phyloP scores from a whole-genome alignment of 2,797 vertebrate genomes.

The Arnoldichthys spilopterus region DNA sequence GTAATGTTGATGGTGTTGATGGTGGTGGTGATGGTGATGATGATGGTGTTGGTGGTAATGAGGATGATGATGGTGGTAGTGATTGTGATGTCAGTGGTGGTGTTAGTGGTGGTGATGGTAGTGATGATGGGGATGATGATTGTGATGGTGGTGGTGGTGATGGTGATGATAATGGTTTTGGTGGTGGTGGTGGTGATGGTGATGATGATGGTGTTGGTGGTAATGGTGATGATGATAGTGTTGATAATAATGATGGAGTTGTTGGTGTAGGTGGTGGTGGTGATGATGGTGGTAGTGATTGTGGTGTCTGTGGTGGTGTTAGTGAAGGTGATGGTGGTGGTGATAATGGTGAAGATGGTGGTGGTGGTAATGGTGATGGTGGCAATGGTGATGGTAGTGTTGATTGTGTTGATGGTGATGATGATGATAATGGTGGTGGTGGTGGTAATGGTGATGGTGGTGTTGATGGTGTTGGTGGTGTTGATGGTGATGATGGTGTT shows the following conservation, averaged over 20 bases:
- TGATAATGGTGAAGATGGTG: neutral
- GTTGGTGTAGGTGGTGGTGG: neutral
- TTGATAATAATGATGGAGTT: neutral
- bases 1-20: neutral
- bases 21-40: neutral
- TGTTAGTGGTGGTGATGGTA: neutral
- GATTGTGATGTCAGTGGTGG: neutral
- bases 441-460: neutral
- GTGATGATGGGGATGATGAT: neutral
- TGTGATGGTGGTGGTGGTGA: neutral
- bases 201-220: neutral
- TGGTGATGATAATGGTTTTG: neutral
- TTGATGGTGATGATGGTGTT: neutral
- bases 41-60: neutral
- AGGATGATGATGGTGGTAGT: neutral
- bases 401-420: neutral
- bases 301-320: neutral
- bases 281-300: neutral
- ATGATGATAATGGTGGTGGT: neutral
- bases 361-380: neutral
- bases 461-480: neutral
- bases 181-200: neutral
- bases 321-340: neutral
- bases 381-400: neutral
- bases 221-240: neutral